Base-by-base conservation (phyloP, 1,140 invertebrate genomes). In the Oncopodura yosiiana region DNA sequence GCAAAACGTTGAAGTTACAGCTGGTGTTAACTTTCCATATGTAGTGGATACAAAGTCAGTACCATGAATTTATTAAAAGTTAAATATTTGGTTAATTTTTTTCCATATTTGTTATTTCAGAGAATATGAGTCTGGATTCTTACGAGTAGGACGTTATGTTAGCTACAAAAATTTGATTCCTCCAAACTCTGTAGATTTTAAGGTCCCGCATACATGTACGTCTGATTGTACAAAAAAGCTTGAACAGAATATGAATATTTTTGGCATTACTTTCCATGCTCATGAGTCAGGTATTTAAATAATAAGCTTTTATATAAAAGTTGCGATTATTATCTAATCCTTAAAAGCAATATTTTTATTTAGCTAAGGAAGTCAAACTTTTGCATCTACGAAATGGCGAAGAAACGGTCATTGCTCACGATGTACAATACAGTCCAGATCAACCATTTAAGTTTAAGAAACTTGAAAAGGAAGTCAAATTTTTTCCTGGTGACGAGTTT, bases 361-460 rank as follows among this genome's bases (percentile, higher is more conserved):
- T 16, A 42, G 39, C 39, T 8, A 9, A 9, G 39, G 39, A 42
- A 21, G 16, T 42, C 39, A n/a, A 42, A 42, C 39, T 42, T n/a
- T 9, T 9, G 39, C 39, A 42, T 11, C 8, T 42, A 6, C 39
- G 39, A 18, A 9, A 16, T 9, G 39, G 39, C 9, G 9, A 21
- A 16, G 14, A 8, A 6, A 18, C 16, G 9, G 39, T 42, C 9
- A 42, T 42, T 42, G 39, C 39, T 16, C 39, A 42, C 18, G 39
- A 42, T 21, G 16, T 9, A 16, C 39, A n/a, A 9, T 42, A 42
- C 16, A 9, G 6, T 9, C 39, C 39, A 6, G 16, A 18, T 16
- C 39, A 42, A 42, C 39, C 39, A 6, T 42, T 42, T 16, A 42
- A 42, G 39, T 42, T 42, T 21, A 42, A 42, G 19, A 42, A 42